phyloP scores from a whole-genome alignment of 2,888 invertebrate species.

The Andrena marginata region DNA sequence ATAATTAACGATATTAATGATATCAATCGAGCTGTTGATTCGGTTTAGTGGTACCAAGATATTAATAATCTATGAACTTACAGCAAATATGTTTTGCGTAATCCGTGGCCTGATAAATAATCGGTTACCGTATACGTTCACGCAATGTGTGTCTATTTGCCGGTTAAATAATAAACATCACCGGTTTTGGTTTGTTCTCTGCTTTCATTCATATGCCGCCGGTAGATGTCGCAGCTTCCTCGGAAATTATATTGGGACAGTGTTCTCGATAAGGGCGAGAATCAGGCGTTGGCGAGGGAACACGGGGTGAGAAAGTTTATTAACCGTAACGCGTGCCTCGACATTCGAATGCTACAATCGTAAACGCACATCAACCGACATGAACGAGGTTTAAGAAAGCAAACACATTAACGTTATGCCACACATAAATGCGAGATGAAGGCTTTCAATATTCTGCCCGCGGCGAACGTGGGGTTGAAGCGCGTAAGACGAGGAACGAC shows the following conservation, averaged over 20 bases:
- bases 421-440: conserved; percentile 67
- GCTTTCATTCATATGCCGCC: background rate
- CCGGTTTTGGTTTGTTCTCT: background rate
- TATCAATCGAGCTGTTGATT: background rate
- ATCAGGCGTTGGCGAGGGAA: background rate
- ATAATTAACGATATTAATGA: background rate
- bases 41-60: conserved; percentile 8
- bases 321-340: conserved; percentile 44
- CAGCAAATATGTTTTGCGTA: background rate
- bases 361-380: conserved; percentile 69
- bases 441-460: conserved; percentile 30
- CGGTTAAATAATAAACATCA: background rate
- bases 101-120: conserved; percentile 7
- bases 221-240: background rate
- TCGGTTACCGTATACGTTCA: background rate
- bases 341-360: conserved; percentile 67
- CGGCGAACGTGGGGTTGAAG: background rate
- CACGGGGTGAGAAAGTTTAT: conserved; percentile 58
- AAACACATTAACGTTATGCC: conserved; percentile 71
- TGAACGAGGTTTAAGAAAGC: conserved; percentile 66
- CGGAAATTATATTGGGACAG: conserved; percentile 16
- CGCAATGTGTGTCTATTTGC: conserved; percentile 1
- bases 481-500: background rate
- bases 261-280: conserved; percentile 13
- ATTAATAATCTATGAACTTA: background rate